Evolutionary conservation across 2,797 vertebrate species (phyloP).

Genomic region (Fistularia commersonii): DNA sequence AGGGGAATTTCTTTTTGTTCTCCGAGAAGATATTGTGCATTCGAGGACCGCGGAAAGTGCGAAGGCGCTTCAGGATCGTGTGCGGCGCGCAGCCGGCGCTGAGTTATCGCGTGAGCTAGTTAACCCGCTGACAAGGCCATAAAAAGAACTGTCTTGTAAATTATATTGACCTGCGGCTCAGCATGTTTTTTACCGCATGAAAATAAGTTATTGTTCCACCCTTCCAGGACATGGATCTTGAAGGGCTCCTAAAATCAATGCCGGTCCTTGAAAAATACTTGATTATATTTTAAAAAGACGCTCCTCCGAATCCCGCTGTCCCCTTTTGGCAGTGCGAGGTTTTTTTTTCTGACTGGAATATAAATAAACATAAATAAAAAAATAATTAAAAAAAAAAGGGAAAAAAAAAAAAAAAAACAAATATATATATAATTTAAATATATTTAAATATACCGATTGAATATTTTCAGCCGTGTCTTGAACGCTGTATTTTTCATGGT

Average conservation of each 20-base stretch:
- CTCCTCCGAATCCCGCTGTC: constrained; percentile 2
- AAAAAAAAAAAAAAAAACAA: too few species aligned
- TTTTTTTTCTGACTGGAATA: too few species aligned
- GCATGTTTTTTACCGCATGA: neutral
- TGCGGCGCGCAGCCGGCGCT: constrained; percentile 8
- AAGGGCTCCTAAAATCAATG: constrained; percentile 9
- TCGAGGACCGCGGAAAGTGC: neutral
- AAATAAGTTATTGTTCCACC: constrained; percentile 2
- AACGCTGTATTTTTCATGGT: too few species aligned
- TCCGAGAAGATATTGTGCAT: too few species aligned
- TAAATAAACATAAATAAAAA: too few species aligned
- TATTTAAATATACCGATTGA: too few species aligned
- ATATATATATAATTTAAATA: too few species aligned
- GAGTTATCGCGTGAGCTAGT: constrained; percentile 22
- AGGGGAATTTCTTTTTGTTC: too few species aligned
- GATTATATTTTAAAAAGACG: constrained; percentile 52
- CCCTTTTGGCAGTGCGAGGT: constrained; percentile 6
- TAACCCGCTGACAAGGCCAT: constrained; percentile 4
- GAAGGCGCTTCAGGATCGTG: neutral
- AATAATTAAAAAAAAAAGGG: too few species aligned
- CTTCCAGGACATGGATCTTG: constrained; percentile 17
- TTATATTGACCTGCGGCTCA: constrained; percentile 7
- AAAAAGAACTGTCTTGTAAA: constrained; percentile 19
- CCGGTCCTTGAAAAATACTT: constrained; percentile 23
- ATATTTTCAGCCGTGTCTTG: too few species aligned